Evolutionary conservation across 1,140 invertebrate genomes (phyloP).

Genomic region (Pseudobourletiella spinata): DNA sequence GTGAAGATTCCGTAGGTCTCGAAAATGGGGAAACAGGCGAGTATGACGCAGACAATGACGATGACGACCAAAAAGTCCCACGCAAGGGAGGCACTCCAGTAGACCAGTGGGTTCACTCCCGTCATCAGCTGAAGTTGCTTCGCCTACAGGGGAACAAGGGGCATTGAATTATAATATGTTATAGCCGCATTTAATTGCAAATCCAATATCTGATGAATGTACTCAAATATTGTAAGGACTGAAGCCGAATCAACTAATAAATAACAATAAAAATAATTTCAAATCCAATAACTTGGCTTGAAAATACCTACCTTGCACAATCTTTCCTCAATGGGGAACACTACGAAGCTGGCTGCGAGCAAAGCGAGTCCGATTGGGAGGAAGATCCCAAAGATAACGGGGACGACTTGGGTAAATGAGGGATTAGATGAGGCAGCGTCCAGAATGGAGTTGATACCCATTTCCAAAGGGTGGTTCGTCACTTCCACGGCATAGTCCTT

Average conservation of each 20-base stretch:
- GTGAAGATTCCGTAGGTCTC: constrained; percentile 29
- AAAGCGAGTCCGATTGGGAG: constrained; percentile 45
- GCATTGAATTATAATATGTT: constrained; percentile 6
- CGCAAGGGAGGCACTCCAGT: constrained; percentile 48
- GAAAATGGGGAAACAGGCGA: constrained; percentile 31
- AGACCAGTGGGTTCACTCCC: constrained; percentile 58
- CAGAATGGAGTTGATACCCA: constrained; percentile 3
- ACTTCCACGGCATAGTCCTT: constrained; percentile 49
- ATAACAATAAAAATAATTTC: too few species aligned
- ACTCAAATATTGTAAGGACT: too few species aligned
- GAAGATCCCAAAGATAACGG: constrained; percentile 31
- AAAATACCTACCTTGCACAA: constrained; percentile 38
- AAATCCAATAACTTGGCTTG: too few species aligned
- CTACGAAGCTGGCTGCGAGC: constrained; percentile 61
- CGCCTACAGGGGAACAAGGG: constrained; percentile 38
- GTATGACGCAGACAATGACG: constrained; percentile 24
- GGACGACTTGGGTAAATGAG: constrained; percentile 14
- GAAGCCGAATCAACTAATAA: too few species aligned
- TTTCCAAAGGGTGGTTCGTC: constrained; percentile 56
- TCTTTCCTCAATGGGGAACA: constrained; percentile 58
- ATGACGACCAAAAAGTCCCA: constrained; percentile 31
- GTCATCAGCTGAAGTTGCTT: constrained; percentile 67
- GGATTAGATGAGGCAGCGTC: constrained; percentile 33
- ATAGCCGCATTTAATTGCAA: background rate
- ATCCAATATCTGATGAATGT: background rate